Evolutionary conservation across 2,888 invertebrate genomes (phyloP), one percentile per base, ranked within the genome.

Genomic region (Cyclophora albipunctata): DNA sequence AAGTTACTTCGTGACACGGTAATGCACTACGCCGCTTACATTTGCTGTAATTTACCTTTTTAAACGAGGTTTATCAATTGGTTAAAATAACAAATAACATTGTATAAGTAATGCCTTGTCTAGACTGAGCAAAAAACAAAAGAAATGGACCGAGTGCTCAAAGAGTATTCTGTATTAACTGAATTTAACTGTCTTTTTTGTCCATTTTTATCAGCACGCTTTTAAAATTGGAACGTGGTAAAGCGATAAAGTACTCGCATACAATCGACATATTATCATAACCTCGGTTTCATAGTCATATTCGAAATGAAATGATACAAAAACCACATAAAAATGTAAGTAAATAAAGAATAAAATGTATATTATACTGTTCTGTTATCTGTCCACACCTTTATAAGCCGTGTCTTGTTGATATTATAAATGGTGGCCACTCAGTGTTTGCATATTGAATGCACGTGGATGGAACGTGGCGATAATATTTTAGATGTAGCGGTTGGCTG

Each of bases 1-100:
- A 82, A 82, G 78, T 82, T 72, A 67, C 71, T 58, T 60, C 65
- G 55, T 63, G 64, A 78, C 79, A 78, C 64, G 73, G 73, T 74
- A 78, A 77, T 80, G 81, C 81, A 80, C 79, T 81, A 73, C 68
- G 69, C 72, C 69, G 59, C 66, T 63, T 62, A 60, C 58, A 59
- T 49, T 60, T 60, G 64, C 69, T 75, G 75, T 81, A 75, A 75
- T 73, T 75, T 74, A 69, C 65, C 66, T 65, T 71, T 74, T 73
- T 73, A 74, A 72, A 78, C 73, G 65, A 67, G 66, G 63, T 71
- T 68, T 68, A 74, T 75, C 69, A 71, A 69, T 71, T 59, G 63
- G 57, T 62, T 72, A 67, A 66, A 73, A 72, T 71, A 72, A 62
- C 61, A 56, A 53, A 59, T 56, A 55, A 57, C 64, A 57, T 20